Conservation (phyloP, 2,888 invertebrate species). For the Lydus trimaculatus region DNA sequence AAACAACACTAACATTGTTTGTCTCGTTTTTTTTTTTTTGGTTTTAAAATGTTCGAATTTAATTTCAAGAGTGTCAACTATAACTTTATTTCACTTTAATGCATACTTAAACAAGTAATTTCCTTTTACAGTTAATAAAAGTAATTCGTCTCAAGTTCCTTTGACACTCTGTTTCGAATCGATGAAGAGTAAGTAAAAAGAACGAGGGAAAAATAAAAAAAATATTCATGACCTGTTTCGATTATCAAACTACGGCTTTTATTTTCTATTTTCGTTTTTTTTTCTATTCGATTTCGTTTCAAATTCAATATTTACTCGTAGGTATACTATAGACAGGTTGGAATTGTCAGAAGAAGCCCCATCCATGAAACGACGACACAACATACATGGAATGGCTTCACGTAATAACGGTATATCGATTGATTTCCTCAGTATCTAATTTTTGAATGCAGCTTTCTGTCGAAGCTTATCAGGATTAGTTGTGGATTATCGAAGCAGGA, state of each 20-base stretch:
- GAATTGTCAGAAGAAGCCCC: neutral
- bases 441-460: neutral
- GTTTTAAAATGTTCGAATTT: neutral
- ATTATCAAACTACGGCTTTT: neutral
- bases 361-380: neutral
- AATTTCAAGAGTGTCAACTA: slow-evolving; percentile 10
- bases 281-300: neutral
- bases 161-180: neutral
- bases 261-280: neutral
- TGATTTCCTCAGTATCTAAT: neutral
- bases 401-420: neutral
- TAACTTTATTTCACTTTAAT: slow-evolving; percentile 18
- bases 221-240: neutral
- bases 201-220: neutral
- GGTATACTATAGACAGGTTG: neutral
- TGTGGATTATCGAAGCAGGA: too few relatives aligned
- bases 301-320: neutral
- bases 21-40: neutral
- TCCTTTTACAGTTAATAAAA: slow-evolving; percentile 8
- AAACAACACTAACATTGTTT: neutral
- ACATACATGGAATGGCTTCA: neutral
- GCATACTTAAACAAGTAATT: slow-evolving; percentile 23
- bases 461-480: neutral
- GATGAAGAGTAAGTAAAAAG: too few relatives aligned
- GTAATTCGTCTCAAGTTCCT: slow-evolving; percentile 14